phyloP scores from a whole-genome alignment of 2,888 invertebrate genomes.

The Tenodera sinensis region DNA sequence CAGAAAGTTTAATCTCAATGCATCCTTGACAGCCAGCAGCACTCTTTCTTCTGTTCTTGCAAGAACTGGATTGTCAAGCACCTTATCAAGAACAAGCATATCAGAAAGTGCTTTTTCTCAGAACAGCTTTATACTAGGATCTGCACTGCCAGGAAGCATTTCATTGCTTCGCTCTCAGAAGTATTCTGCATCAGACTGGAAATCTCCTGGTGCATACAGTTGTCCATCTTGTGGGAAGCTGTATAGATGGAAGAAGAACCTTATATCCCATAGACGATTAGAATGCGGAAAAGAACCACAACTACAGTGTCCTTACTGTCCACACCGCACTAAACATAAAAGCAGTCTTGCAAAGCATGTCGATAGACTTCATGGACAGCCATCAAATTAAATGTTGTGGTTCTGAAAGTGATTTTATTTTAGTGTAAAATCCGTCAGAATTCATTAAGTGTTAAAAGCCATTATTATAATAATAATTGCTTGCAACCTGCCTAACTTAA shows the following conservation, averaged over 20 bases:
- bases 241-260: conserved; percentile 36
- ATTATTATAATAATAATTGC: background rate
- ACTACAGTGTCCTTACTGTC: conserved; percentile 29
- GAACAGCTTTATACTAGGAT: background rate
- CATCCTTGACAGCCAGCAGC: background rate
- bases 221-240: conserved; percentile 36
- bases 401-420: background rate
- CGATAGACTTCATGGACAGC: conserved; percentile 15
- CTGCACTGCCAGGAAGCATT: background rate
- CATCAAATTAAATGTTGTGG: background rate
- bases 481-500: background rate
- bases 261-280: conserved; percentile 20
- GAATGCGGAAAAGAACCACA: conserved; percentile 36
- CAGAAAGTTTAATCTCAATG: background rate
- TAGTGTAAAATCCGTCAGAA: background rate
- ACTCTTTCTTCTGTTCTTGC: background rate
- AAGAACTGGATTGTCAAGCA: background rate
- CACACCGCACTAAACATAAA: conserved; percentile 26
- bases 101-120: background rate
- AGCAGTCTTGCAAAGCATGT: conserved; percentile 22
- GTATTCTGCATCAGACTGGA: conserved; percentile 31
- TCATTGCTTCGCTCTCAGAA: conserved; percentile 37
- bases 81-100: background rate
- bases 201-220: conserved; percentile 19
- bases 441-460: background rate